Conservation (phyloP, 2,888 invertebrate genomes). For the Leucoma salicis region DNA sequence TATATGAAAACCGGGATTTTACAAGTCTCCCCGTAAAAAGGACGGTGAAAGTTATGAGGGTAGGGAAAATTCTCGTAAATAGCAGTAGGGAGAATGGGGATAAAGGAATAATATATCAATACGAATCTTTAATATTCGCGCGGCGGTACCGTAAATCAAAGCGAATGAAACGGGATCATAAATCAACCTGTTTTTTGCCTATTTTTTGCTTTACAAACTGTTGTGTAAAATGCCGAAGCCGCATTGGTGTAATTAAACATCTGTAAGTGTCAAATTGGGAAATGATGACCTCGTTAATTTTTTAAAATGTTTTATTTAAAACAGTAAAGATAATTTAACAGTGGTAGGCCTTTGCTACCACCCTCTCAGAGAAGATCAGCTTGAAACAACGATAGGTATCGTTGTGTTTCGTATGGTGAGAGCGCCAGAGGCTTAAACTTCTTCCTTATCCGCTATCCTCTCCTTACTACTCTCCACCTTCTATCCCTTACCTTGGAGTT, state of each 20-base stretch:
- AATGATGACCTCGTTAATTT: constrained; percentile 1
- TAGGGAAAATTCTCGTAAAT: constrained; percentile 76
- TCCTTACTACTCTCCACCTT: no score
- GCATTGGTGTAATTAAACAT: constrained; percentile 20
- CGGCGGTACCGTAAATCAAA: constrained; percentile 75
- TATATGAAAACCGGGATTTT: constrained; percentile 63
- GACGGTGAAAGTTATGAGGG: constrained; percentile 78
- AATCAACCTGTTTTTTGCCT: constrained; percentile 61
- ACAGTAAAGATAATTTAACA: no score
- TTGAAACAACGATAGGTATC: no score
- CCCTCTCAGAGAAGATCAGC: no score
- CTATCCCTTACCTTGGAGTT: no score
- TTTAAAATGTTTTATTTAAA: no score
- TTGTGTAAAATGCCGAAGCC: constrained; percentile 33
- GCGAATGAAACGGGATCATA: constrained; percentile 72
- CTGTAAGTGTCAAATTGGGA: constrained; percentile 8
- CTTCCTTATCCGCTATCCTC: no score
- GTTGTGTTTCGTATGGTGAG: no score
- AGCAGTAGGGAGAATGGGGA: constrained; percentile 75
- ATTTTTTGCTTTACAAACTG: constrained; percentile 49
- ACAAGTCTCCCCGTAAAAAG: constrained; percentile 74
- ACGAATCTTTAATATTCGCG: constrained; percentile 81
- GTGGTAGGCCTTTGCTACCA: no score
- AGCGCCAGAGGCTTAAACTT: no score
- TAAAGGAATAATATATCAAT: constrained; percentile 82